phyloP scores from a whole-genome alignment of 2,113 vertebrate species.

The Stigmatopora nigra region DNA sequence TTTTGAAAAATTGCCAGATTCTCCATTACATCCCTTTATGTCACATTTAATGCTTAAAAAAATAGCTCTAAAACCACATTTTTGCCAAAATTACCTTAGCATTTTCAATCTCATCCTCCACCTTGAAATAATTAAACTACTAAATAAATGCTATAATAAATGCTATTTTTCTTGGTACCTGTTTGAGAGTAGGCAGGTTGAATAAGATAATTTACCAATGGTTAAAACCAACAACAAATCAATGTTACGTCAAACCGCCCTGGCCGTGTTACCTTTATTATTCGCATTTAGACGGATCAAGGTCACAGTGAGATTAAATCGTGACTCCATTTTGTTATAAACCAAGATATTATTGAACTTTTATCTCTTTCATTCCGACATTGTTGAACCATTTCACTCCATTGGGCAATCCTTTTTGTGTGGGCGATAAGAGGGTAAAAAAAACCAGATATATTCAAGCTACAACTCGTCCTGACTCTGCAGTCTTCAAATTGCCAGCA shows the following conservation, averaged over 20 bases:
- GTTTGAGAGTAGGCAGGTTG: conserved; percentile 13
- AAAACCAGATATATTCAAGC: conserved; percentile 9
- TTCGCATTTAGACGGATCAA: conserved; percentile 31
- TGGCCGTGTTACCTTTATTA: conserved; percentile 19
- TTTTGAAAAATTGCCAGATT: too few relatives aligned
- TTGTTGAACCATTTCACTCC: conserved; percentile 23
- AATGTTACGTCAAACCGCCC: conserved; percentile 15
- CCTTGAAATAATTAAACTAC: too few relatives aligned
- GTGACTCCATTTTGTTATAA: conserved; percentile 15
- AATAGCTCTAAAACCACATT: too few relatives aligned
- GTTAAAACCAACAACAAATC: conserved; percentile 30
- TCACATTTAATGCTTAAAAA: too few relatives aligned
- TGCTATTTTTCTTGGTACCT: too few relatives aligned
- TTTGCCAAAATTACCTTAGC: too few relatives aligned
- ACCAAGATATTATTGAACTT: background rate
- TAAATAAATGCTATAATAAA: too few relatives aligned
- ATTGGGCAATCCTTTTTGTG: conserved; percentile 22
- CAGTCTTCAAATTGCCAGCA: background rate
- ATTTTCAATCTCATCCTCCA: too few relatives aligned
- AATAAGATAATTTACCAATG: conserved; percentile 1
- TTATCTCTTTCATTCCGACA: background rate
- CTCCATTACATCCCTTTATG: too few relatives aligned
- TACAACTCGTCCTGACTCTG: conserved; percentile 35
- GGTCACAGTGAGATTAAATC: conserved; percentile 23
- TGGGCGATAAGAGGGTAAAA: too few relatives aligned